These are phyloP conservation scores for Strigamia crassipes DNA, from an alignment of 2,888 invertebrate genomes.

Conservation along the genomic window DNA sequence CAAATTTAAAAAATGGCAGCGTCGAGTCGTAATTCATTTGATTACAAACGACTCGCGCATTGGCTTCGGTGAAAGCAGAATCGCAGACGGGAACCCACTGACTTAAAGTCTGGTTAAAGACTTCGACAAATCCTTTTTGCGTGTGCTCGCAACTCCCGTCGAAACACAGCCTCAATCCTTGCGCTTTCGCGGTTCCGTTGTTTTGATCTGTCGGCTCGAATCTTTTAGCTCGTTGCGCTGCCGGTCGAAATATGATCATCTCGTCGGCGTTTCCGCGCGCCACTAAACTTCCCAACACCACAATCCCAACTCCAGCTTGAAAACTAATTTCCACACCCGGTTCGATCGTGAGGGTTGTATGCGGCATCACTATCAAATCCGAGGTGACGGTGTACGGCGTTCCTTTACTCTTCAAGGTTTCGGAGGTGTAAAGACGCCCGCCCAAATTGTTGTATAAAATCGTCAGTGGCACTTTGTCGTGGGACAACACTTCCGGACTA, in stretches of 20 bases:
- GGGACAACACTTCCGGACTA: constrained; percentile 58
- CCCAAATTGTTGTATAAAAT: constrained; percentile 68
- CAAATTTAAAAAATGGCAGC: constrained; percentile 85
- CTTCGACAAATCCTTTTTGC: constrained; percentile 88
- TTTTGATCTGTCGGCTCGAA: neutral
- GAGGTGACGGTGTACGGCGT: constrained; percentile 79
- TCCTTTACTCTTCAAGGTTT: constrained; percentile 66
- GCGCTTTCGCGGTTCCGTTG: constrained; percentile 65
- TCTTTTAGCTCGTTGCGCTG: neutral
- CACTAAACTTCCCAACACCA: constrained; percentile 86
- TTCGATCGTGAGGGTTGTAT: constrained; percentile 79
- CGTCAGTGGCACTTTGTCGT: constrained; percentile 60
- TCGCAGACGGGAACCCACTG: constrained; percentile 99
- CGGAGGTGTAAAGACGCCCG: constrained; percentile 73
- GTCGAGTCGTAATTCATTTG: neutral
- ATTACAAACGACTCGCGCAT: constrained; percentile 92
- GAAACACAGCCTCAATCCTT: constrained; percentile 68
- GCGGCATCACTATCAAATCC: constrained; percentile 97
- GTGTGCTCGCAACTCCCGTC: neutral
- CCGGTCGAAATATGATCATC: constrained; percentile 56
- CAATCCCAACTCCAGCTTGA: constrained; percentile 90
- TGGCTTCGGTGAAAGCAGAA: constrained; percentile 89
- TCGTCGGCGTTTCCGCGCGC: constrained; percentile 71
- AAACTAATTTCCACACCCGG: constrained; percentile 92
- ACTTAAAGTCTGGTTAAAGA: constrained; percentile 90